Conservation (phyloP, 1,140 invertebrate genomes). For the Drosophila kepulauana region DNA sequence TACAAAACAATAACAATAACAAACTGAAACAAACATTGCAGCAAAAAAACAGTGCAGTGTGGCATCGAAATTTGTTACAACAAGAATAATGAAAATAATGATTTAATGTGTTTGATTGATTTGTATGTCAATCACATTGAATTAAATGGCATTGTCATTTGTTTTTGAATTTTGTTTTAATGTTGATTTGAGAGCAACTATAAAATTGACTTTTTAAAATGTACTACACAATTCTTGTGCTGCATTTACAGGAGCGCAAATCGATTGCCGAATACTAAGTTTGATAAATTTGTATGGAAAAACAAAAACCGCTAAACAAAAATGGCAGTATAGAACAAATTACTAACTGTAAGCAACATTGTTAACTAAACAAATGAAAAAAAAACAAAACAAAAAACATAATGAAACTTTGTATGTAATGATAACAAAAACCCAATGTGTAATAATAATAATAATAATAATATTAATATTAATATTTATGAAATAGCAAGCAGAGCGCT, state of each 20-base stretch:
- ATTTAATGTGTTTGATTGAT: conserved; percentile 23
- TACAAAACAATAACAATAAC: conserved; percentile 29
- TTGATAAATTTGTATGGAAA: conserved; percentile 48
- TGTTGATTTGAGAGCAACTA: conserved; percentile 53
- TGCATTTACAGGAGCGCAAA: conserved; percentile 55
- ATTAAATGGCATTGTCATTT: conserved; percentile 1
- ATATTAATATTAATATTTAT: conserved; percentile 33
- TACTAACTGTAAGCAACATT: conserved; percentile 76
- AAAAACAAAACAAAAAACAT: conserved; percentile 5
- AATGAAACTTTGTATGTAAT: conserved; percentile 67
- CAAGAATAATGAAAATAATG: neutral
- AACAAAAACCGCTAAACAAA: conserved; percentile 17
- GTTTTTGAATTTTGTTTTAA: conserved; percentile 30
- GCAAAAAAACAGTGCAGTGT: neutral
- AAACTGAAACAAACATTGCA: conserved; percentile 18
- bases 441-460: conserved; percentile 69
- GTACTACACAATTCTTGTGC: conserved; percentile 48
- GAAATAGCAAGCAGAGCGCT: conserved; percentile 50
- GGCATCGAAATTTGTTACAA: conserved; percentile 57
- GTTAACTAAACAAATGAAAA: conserved; percentile 64
- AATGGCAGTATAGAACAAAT: conserved; percentile 59
- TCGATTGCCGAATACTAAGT: conserved; percentile 49
- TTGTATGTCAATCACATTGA: conserved; percentile 1
- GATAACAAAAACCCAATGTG: conserved; percentile 65
- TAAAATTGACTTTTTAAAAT: conserved; percentile 48